Percentiles rank a stretch among this genome's conserved stretches.
Evolutionary conservation across 2,888 invertebrate species (phyloP).

Genomic region (Pherbina coryleti): DNA sequence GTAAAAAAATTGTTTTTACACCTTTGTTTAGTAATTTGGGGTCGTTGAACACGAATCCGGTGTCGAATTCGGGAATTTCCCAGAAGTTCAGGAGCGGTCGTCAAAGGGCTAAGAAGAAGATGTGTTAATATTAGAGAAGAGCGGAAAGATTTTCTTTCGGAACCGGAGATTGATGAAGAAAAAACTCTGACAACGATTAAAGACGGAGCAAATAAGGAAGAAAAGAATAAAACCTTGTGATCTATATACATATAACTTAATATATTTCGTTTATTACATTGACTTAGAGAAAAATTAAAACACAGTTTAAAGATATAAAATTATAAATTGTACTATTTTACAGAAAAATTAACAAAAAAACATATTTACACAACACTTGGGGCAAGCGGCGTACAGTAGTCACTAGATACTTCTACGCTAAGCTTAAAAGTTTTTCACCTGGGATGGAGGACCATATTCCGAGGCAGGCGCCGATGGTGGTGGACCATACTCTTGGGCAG

Average conservation of each 20-base stretch:
- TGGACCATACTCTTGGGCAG: constrained; percentile 64
- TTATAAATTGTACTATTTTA: constrained; percentile 32
- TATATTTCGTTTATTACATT: constrained; percentile 17
- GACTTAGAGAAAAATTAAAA: constrained; percentile 6
- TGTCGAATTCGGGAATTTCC: too few relatives aligned
- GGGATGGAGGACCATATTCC: constrained; percentile 63
- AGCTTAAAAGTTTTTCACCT: constrained; percentile 60
- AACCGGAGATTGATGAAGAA: too few relatives aligned
- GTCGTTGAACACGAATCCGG: too few relatives aligned
- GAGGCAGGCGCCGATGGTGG: constrained; percentile 62
- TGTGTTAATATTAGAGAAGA: too few relatives aligned
- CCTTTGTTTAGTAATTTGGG: too few relatives aligned
- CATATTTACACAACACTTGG: constrained; percentile 22
- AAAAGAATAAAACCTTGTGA: too few relatives aligned
- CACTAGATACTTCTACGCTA: neutral
- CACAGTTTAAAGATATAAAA: constrained; percentile 14
- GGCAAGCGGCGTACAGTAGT: neutral
- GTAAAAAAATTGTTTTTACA: too few relatives aligned
- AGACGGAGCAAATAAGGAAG: too few relatives aligned
- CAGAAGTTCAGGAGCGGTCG: too few relatives aligned
- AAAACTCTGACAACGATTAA: too few relatives aligned
- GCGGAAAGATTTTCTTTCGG: too few relatives aligned
- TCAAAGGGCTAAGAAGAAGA: too few relatives aligned
- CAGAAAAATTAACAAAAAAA: neutral
- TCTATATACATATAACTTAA: constrained; percentile 2